Conservation (phyloP, 2,888 invertebrate genomes). For the Apomyelois bistriatella region DNA sequence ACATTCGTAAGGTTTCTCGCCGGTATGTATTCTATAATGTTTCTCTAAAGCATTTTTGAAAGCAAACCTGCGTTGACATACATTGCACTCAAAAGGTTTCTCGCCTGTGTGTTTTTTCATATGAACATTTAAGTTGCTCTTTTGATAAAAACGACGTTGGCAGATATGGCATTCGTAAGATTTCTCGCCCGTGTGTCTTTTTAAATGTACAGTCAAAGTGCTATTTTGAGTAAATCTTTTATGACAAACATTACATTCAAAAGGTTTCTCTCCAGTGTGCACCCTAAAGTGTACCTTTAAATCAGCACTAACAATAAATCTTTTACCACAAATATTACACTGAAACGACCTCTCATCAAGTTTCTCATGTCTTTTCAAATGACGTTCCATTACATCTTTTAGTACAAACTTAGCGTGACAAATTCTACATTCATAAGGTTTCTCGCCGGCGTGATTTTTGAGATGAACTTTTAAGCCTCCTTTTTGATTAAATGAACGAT, state of each 20-base stretch:
- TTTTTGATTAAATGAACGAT: neutral
- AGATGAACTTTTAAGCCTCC: neutral
- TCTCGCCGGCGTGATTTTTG: neutral
- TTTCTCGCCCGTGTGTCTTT: constrained; percentile 7
- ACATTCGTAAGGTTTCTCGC: constrained; percentile 3
- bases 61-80: constrained; percentile 6
- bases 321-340: constrained; percentile 2
- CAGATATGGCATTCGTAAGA: neutral
- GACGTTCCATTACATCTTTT: neutral
- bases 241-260: constrained; percentile 17
- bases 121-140: neutral
- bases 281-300: constrained; percentile 17
- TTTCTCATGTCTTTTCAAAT: neutral
- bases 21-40: constrained; percentile 3
- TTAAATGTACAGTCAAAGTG: constrained; percentile 4
- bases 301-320: constrained; percentile 4
- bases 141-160: neutral
- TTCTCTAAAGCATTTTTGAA: neutral
- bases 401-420: neutral
- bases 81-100: constrained; percentile 2
- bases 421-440: constrained; percentile 5
- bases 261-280: constrained; percentile 22
- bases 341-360: neutral
- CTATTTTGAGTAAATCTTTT: constrained; percentile 7
- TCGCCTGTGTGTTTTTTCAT: constrained; percentile 4